Evolutionary conservation across 2,888 invertebrate species (phyloP).

Genomic region (Andrena chrysosceles): DNA sequence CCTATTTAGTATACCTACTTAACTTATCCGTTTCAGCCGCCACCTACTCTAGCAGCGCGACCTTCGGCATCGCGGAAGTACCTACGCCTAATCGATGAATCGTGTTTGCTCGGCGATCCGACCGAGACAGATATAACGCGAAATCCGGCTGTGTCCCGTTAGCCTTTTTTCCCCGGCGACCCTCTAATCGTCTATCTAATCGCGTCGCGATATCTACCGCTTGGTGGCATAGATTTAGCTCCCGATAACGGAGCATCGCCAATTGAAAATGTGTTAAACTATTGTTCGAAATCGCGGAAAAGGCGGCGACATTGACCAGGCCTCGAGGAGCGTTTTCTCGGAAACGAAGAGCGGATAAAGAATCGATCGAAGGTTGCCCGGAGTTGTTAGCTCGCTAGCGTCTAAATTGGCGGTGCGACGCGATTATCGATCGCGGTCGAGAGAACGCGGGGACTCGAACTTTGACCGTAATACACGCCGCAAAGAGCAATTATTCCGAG

Average conservation of each 20-base stretch:
- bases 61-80: constrained; percentile 63
- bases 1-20: constrained; percentile 30
- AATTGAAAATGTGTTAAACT: background rate
- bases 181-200: constrained; percentile 73
- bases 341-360: constrained; percentile 5
- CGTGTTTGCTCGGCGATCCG: constrained; percentile 45
- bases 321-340: background rate
- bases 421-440: constrained; percentile 17
- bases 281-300: constrained; percentile 41
- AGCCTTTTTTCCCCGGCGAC: constrained; percentile 45
- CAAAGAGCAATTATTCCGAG: constrained; percentile 68
- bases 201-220: constrained; percentile 59
- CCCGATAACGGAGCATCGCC: constrained; percentile 27
- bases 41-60: constrained; percentile 38
- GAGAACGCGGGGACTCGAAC: constrained; percentile 51
- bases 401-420: constrained; percentile 5
- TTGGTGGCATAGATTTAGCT: constrained; percentile 48
- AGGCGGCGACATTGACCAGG: background rate
- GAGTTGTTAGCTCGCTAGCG: background rate
- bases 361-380: background rate
- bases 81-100: constrained; percentile 31
- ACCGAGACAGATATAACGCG: constrained; percentile 35
- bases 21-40: constrained; percentile 36
- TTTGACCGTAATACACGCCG: constrained; percentile 55
- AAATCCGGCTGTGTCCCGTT: constrained; percentile 34